Base-by-base conservation (phyloP, 2,113 vertebrate species). In the Procavia capensis region DNA sequence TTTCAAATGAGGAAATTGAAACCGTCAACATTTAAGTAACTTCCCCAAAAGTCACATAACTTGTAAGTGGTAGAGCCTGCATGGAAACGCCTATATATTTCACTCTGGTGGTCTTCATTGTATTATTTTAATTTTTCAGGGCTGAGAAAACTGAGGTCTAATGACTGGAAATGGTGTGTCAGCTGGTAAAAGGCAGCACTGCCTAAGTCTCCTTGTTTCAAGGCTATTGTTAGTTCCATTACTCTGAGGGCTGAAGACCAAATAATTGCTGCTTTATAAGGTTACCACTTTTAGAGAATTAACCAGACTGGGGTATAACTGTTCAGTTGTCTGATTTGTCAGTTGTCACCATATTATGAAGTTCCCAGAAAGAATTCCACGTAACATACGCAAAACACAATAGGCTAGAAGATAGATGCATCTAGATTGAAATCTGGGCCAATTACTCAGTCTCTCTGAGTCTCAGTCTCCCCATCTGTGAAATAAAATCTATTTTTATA, bases 1-100 rank as follows among this genome's bases (percentile, higher is more conserved):
- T 88, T 29, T 29, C 85, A 57, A 41, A 81, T 36, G 63, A 90
- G 54, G 59, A 94, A 76, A 94, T 0, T 24, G 14, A 80, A 93
- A 22, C 78, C 47, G 54, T 50, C 88, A 91, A 54, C 91, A 54
- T 45, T 86, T 59, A 92, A 92, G 79, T 83, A 41, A 78, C 9
- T 45, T 89, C 59, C 50, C 24, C 50, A 17, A 3, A 3, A 1
- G 13, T 79, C 43, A 11, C 22, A 7, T 24, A n/a, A 47, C 19
- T 88, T 59, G 0, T 64, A 34, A 64, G 50, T 34, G 31, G 57
- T n/a, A 9, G n/a, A 70, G 9, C 5, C 68, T 43, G 8, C 9
- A 43, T 84, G 74, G 70, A 89, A 79, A 80, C 9, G 5, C 2
- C 41, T 84, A 1, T 34, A 31, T 66, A 29, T n/a, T 14, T 79